Evolutionary conservation across 2,888 invertebrate genomes (phyloP).

Genomic region (Ichneumoninae sp.): DNA sequence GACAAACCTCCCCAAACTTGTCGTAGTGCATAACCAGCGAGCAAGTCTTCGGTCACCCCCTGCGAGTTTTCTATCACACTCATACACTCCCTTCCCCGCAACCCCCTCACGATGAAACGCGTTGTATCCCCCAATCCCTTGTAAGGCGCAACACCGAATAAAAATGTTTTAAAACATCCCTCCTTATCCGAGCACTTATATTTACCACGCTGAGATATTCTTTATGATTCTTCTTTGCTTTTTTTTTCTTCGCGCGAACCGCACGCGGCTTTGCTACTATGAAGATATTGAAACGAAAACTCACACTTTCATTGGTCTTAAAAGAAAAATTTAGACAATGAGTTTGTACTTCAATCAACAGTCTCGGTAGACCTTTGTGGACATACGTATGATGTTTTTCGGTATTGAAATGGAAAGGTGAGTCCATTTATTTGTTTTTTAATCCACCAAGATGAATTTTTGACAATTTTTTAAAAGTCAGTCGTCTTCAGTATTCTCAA

Average conservation of each 20-base stretch:
- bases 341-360: not conserved
- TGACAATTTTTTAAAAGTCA: too few relatives aligned
- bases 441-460: too few relatives aligned
- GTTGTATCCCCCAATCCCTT: slow-evolving; percentile 48
- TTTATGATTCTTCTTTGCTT: slow-evolving; percentile 72
- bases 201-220: slow-evolving; percentile 79
- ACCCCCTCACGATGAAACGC: slow-evolving; percentile 60
- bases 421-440: too few relatives aligned
- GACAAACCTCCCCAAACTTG: slow-evolving; percentile 77
- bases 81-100: slow-evolving; percentile 21
- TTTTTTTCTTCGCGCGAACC: slow-evolving; percentile 65
- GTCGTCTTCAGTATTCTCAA: not conserved
- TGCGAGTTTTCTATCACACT: slow-evolving; percentile 36
- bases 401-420: not conserved
- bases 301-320: slow-evolving; percentile 32
- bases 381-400: slow-evolving; percentile 4
- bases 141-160: slow-evolving; percentile 72
- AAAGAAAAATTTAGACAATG: slow-evolving; percentile 15
- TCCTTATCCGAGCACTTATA: slow-evolving; percentile 80
- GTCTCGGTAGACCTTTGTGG: not conserved
- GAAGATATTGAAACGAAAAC: slow-evolving; percentile 65
- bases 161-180: slow-evolving; percentile 79
- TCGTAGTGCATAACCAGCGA: slow-evolving; percentile 64
- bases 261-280: slow-evolving; percentile 53
- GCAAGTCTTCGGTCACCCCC: slow-evolving; percentile 46